Evolutionary conservation across 2,113 vertebrate genomes (phyloP).

Genomic region (Coregonus clupeaformis): DNA sequence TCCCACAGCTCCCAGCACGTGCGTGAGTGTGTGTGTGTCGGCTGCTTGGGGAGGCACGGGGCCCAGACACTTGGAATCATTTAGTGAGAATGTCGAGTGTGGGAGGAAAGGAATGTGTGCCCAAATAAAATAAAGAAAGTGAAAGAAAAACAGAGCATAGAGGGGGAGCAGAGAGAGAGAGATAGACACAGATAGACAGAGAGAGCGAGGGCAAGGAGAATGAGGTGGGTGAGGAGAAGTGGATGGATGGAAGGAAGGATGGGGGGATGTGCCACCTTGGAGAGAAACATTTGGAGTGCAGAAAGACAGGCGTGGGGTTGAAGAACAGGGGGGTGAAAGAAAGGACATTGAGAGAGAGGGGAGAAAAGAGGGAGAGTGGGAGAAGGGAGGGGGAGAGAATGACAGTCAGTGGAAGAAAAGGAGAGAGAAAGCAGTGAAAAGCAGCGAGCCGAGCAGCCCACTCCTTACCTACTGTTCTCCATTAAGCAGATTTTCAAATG

Average conservation of each 20-base stretch:
- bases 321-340: slow-evolving; percentile 18
- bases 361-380: neutral
- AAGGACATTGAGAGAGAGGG: slow-evolving; percentile 20
- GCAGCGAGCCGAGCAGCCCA: slow-evolving; percentile 67
- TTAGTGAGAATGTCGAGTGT: slow-evolving; percentile 78
- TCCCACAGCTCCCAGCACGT: no score
- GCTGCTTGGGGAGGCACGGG: slow-evolving; percentile 65
- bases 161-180: slow-evolving; percentile 64
- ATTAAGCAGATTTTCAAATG: slow-evolving; percentile 78
- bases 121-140: slow-evolving; percentile 74
- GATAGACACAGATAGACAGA: slow-evolving; percentile 66
- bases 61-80: slow-evolving; percentile 82
- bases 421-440: slow-evolving; percentile 20
- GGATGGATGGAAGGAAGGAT: slow-evolving; percentile 35
- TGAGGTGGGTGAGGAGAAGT: slow-evolving; percentile 5
- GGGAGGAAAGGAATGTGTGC: slow-evolving; percentile 80
- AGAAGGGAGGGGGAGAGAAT: slow-evolving; percentile 17
- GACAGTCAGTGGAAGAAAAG: slow-evolving; percentile 33
- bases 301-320: slow-evolving; percentile 17
- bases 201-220: slow-evolving; percentile 5
- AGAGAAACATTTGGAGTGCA: slow-evolving; percentile 45
- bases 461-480: slow-evolving; percentile 76
- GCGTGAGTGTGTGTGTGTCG: slow-evolving; percentile 16
- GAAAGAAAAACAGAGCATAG: slow-evolving; percentile 75
- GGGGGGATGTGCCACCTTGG: slow-evolving; percentile 55